Base-by-base conservation (phyloP, 2,113 vertebrate genomes). In the Corythaeola cristata region DNA sequence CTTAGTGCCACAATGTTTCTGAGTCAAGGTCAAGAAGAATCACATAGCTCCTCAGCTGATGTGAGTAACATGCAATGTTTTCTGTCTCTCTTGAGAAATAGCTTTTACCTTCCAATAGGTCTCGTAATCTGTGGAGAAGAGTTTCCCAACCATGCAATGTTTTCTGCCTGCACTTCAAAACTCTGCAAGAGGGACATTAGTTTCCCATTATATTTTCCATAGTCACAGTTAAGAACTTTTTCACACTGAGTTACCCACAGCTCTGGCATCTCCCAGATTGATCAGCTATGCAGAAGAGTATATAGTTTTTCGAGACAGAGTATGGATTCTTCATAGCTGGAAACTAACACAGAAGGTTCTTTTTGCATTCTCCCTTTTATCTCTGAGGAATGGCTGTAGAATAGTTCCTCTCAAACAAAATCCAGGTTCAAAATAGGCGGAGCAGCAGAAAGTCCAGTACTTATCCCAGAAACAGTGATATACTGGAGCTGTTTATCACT, bases 1-100 rank as follows among this genome's bases (percentile, higher is more conserved):
- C n/a, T 79, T 73, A 76, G 53, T 56, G 32, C 26, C 87, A 93
- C 45, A 24, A 12, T 75, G 53, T 93, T 81, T 92, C 72, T 73
- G 64, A 91, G 56, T 72, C 66, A 88, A 88, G 89, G 77, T 93
- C 94, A 92, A 68, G 59, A 92, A 75, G 76, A 93, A 76, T 73
- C 37, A 62, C 49, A 75, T 23, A 85, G 41, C 66, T 88, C 22
- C 44, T 88, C n/a, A 37, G 53, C 37, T 93, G 50, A 53, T 87
- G 41, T 78, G 69, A 82, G 66, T 75, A 89, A 89, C 4, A 1
- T 62, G n/a, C 55, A 59, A 0, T 52, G 49, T 91, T 95, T 92
- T 86, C 76, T 16, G 12, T 80, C 55, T 78, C 33, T 71, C n/a
- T 52, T 66, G 73, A 56, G 64, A 84, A 84, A 93, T 62, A 76